These are phyloP conservation scores for Mesodorylaimus sp. DNA, from an alignment of 2,888 invertebrate species.

Conservation along the genomic window DNA sequence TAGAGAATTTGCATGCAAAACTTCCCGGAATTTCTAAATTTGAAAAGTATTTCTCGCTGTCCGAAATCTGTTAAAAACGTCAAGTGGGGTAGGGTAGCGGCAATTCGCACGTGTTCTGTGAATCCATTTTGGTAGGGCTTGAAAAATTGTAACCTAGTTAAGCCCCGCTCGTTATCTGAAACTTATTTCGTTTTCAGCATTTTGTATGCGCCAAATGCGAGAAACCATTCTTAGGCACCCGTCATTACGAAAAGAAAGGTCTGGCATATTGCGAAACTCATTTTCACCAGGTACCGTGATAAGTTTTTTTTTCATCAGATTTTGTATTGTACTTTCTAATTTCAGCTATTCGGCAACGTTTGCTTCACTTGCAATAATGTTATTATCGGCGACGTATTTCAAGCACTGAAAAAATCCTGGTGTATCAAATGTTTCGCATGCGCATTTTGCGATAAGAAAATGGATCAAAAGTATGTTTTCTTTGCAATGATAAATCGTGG, in stretches of 20 bases:
- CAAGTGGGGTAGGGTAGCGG: too few relatives aligned
- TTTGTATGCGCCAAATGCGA: conserved; percentile 99
- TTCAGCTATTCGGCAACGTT: conserved; percentile 84
- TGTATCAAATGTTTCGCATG: conserved; percentile 97
- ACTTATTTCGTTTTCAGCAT: conserved; percentile 67
- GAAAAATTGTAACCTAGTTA: too few relatives aligned
- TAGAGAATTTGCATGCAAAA: neutral
- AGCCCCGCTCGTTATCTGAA: conserved; percentile 8
- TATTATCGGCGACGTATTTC: conserved; percentile 78
- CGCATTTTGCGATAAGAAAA: conserved; percentile 78
- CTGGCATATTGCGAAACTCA: conserved; percentile 97
- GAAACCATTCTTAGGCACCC: conserved; percentile 94
- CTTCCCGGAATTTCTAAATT: neutral
- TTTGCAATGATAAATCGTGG: too few relatives aligned
- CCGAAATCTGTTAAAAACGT: too few relatives aligned
- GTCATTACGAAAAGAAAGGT: conserved; percentile 95
- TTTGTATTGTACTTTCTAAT: too few relatives aligned
- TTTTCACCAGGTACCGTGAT: conserved; percentile 52
- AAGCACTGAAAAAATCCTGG: conserved; percentile 95
- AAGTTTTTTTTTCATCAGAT: too few relatives aligned
- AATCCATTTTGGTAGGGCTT: too few relatives aligned
- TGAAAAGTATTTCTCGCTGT: neutral
- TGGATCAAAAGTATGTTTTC: conserved; percentile 36
- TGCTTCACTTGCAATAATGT: conserved; percentile 98
- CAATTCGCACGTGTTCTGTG: too few relatives aligned